phyloP scores from a whole-genome alignment of 2,113 vertebrate species.

The Pan paniscus region DNA sequence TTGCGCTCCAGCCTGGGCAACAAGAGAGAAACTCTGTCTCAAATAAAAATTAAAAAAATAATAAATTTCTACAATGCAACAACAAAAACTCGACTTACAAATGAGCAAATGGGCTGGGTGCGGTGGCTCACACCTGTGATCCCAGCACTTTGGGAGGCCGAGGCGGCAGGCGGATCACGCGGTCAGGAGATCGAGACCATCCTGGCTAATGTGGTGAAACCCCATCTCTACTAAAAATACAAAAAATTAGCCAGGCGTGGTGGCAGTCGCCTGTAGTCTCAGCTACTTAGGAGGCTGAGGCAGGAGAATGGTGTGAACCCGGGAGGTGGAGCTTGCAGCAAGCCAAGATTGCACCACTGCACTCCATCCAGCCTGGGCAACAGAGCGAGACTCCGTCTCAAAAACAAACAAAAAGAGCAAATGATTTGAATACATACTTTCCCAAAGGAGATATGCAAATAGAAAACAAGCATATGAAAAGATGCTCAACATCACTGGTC shows the following conservation, averaged over 20 bases:
- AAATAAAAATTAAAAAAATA: too few relatives aligned
- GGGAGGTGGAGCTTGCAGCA: too few relatives aligned
- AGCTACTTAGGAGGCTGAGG: too few relatives aligned
- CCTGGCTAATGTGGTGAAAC: too few relatives aligned
- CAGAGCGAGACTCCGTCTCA: background rate
- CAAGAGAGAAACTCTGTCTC: too few relatives aligned
- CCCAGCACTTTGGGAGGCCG: background rate
- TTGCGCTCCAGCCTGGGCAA: too few relatives aligned
- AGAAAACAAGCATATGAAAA: background rate
- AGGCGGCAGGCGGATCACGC: background rate
- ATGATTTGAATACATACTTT: background rate
- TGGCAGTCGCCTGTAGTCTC: too few relatives aligned
- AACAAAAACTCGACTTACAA: background rate
- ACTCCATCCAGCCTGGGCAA: background rate
- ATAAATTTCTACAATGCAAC: background rate
- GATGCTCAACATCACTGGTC: background rate
- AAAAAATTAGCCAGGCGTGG: too few relatives aligned
- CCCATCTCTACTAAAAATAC: too few relatives aligned
- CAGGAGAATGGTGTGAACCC: too few relatives aligned
- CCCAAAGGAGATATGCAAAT: background rate
- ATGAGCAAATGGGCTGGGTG: background rate
- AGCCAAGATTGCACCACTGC: too few relatives aligned
- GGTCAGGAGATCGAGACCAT: too few relatives aligned
- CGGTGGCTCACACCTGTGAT: background rate
- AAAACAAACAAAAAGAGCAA: background rate